Evolutionary conservation across 2,797 vertebrate genomes (phyloP), one percentile per base, ranked within the genome.

Genomic region (Mus minutoides): DNA sequence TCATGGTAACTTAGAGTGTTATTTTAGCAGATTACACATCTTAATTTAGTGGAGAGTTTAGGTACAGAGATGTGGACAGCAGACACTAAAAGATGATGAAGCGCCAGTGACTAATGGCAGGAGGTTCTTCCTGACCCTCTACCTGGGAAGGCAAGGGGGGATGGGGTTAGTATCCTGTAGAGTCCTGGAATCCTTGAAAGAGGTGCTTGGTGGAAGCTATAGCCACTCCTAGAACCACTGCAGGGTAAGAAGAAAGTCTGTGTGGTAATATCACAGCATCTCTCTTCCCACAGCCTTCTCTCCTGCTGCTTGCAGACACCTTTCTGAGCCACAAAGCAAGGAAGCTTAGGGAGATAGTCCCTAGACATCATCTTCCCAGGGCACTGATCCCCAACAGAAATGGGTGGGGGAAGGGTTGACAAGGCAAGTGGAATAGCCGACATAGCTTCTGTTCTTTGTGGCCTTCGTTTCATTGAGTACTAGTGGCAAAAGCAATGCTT

Each of bases 31-130:
- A 73, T 86, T 54, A 64, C 60, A 78, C 13, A 94, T 29, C 54
- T 94, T 80, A 92, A 62, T 96, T 89, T 87, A 96, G 62, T 85
- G 77, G 92, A 67, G 37, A 43, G 17, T 73, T 40, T 88, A 11
- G 29, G 90, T 78, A 90, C 69, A 11, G 16, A 82, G 58, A 34
- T 52, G 2, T 93, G 34, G 43, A 46, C 40, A 90, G n/a, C 52
- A 88, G 43, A 88, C 92, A 88, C 19, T 24, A 77, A 90, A 62
- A 64, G 82, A 62, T 82, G 54, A 21, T 46, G 37, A 88, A 6
- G 22, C 34, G 21, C 11, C 52, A 88, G 64, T 49, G 14, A 84
- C 43, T 82, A 49, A 43, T 85, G 90, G 31, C 37, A 76, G 60
- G 88, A 29, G 52, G 12, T 84, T 58, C 24, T 84, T 89, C 78